phyloP scores from a whole-genome alignment of 2,113 vertebrate genomes.

The Philantomba maxwellii region DNA sequence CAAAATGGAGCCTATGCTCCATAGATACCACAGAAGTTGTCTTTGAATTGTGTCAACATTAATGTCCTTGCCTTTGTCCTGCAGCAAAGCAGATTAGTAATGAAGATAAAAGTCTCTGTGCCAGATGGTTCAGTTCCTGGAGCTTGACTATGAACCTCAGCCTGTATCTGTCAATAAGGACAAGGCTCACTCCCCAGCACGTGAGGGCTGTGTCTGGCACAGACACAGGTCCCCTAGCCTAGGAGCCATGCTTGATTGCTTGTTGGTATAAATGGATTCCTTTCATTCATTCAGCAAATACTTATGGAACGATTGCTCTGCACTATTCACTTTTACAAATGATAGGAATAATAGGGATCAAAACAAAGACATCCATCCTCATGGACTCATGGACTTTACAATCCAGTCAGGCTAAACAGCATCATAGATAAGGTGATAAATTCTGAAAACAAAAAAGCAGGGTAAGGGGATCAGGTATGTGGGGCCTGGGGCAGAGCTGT shows the following conservation, averaged over 20 bases:
- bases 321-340: neutral
- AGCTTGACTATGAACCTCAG: neutral
- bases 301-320: neutral
- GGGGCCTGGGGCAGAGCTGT: neutral
- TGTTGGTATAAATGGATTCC: neutral
- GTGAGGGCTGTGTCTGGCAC: neutral
- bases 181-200: neutral
- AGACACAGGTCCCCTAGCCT: rapidly evolving
- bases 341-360: neutral
- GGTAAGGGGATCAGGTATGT: neutral
- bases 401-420: neutral
- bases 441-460: neutral
- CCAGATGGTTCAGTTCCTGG: neutral
- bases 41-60: neutral
- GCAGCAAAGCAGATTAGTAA: neutral
- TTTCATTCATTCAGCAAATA: neutral
- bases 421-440: neutral
- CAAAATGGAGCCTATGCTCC: neutral
- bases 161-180: neutral
- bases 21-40: too few relatives aligned
- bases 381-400: neutral
- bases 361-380: neutral
- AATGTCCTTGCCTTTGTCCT: neutral
- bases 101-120: neutral
- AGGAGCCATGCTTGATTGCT: neutral